phyloP scores from a whole-genome alignment of 2,888 invertebrate species.

The Ctenicera cuprea region DNA sequence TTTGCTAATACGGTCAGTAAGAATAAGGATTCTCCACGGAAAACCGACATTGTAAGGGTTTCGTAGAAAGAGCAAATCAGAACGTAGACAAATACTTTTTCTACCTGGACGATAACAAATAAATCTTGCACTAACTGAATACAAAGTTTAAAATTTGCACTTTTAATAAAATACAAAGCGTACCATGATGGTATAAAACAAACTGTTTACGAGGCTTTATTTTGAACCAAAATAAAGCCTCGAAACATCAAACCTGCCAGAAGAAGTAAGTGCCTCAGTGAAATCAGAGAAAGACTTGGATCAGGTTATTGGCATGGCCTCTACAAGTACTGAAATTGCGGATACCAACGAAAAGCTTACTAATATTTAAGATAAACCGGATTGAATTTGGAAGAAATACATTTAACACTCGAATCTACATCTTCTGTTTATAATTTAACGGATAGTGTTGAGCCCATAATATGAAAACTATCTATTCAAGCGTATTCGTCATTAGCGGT shows the following conservation, averaged over 20 bases:
- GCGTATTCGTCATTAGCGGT: too few relatives aligned
- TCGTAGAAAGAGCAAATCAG: constrained; percentile 59
- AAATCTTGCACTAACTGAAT: constrained; percentile 40
- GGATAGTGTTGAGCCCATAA: too few relatives aligned
- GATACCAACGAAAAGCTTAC: too few relatives aligned
- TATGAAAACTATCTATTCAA: too few relatives aligned
- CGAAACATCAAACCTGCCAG: background rate
- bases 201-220: constrained; percentile 67
- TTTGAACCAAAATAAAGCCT: constrained; percentile 55
- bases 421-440: too few relatives aligned
- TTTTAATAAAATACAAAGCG: constrained; percentile 69
- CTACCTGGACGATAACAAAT: constrained; percentile 36
- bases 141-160: constrained; percentile 60
- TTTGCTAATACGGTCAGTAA: constrained; percentile 60
- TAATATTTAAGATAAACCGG: too few relatives aligned
- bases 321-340: too few relatives aligned
- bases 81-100: constrained; percentile 52
- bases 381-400: too few relatives aligned
- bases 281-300: too few relatives aligned
- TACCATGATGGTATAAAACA: constrained; percentile 65
- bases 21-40: constrained; percentile 61
- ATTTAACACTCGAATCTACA: too few relatives aligned
- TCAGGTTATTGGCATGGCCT: too few relatives aligned
- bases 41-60: constrained; percentile 37
- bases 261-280: too few relatives aligned